A percentile compares a stretch with the other conserved stretches of the same genome.
Conservation (phyloP, 2,888 invertebrate genomes). For the Drosophila formosana region DNA sequence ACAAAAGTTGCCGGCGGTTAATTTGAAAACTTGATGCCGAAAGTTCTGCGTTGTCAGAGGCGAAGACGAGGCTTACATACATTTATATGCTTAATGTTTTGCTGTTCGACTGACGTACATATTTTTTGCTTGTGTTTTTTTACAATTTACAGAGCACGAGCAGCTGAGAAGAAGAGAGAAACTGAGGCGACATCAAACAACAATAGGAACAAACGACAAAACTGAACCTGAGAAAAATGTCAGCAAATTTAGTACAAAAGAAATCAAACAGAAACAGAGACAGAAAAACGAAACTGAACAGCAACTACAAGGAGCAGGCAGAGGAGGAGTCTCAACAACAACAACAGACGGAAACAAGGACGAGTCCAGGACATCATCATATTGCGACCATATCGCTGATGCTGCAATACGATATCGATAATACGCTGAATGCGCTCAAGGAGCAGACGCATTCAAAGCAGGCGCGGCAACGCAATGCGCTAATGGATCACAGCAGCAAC, state of each 20-base stretch:
- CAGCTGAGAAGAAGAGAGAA: not conserved
- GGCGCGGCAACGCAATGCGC: constrained; percentile 40
- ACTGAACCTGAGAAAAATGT: constrained; percentile 60
- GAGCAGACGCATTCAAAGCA: constrained; percentile 66
- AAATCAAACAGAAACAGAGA: constrained; percentile 41
- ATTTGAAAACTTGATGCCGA: constrained; percentile 55
- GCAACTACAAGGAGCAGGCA: constrained; percentile 17
- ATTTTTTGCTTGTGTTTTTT: not conserved
- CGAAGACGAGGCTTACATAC: constrained; percentile 27
- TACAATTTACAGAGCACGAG: constrained; percentile 1
- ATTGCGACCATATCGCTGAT: constrained; percentile 82
- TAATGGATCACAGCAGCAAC: constrained; percentile 32
- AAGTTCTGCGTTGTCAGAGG: constrained; percentile 3
- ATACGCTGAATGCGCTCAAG: constrained; percentile 84
- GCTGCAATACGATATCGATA: constrained; percentile 85
- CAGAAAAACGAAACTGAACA: constrained; percentile 36
- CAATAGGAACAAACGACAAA: constrained; percentile 15
- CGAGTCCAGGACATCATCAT: constrained; percentile 21
- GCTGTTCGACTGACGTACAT: constrained; percentile 21
- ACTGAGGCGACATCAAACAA: constrained; percentile 17
- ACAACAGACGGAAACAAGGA: constrained; percentile 10
- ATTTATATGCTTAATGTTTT: constrained; percentile 13
- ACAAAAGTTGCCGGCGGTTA: constrained; percentile 42
- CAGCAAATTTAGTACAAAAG: constrained; percentile 75
- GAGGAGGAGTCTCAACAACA: constrained; percentile 21